Evolutionary conservation across 1,140 invertebrate species (phyloP), one percentile per base, ranked within the genome.

Genomic region (Notospermus geniculatus): DNA sequence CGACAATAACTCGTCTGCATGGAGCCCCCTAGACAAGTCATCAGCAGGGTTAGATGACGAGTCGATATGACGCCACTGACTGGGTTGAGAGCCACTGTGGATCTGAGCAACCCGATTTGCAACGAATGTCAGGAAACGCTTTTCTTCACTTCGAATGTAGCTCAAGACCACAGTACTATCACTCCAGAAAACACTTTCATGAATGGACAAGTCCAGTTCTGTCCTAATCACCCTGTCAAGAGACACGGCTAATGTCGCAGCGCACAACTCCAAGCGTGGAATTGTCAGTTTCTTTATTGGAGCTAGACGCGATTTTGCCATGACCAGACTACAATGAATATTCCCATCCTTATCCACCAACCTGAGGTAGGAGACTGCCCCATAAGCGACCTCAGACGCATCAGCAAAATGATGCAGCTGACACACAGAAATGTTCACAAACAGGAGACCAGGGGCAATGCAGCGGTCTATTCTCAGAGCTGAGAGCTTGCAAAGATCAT

Each of bases 401-500:
- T 66, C 60, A 39, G 27, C 54, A 41, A 66, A 66, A 50, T 46
- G 22, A 58, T 59, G 57, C 13, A 60, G n/a, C n/a, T n/a, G n/a
- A n/a, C n/a, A n/a, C n/a, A n/a, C n/a, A n/a, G n/a, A n/a, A n/a
- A n/a, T n/a, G n/a, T n/a, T n/a, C n/a, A n/a, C n/a, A n/a, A n/a
- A n/a, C n/a, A n/a, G n/a, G n/a, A n/a, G n/a, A n/a, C n/a, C n/a
- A n/a, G n/a, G n/a, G n/a, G n/a, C n/a, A n/a, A n/a, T n/a, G n/a
- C n/a, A n/a, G n/a, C n/a, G n/a, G n/a, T n/a, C n/a, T n/a, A n/a
- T n/a, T n/a, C n/a, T n/a, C n/a, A n/a, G n/a, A n/a, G n/a, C n/a
- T n/a, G n/a, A n/a, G n/a, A n/a, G n/a, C n/a, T n/a, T n/a, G n/a
- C n/a, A n/a, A n/a, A n/a, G n/a, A n/a, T n/a, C n/a, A n/a, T n/a